These are phyloP conservation scores for Nycticebus coucang DNA, from an alignment of 2,113 vertebrate species.

Conservation along the genomic window DNA sequence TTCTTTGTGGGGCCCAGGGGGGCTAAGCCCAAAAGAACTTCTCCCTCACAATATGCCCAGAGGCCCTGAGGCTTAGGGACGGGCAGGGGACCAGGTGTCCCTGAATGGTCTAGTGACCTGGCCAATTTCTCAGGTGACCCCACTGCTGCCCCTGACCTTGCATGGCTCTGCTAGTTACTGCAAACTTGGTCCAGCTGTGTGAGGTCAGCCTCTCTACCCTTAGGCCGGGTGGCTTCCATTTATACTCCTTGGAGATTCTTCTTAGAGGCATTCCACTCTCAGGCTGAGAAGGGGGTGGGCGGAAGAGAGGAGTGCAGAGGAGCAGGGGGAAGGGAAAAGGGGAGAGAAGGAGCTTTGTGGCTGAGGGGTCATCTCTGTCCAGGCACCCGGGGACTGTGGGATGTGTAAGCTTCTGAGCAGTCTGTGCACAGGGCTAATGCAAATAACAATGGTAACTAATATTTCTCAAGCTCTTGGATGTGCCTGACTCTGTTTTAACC, in stretches of 20 bases:
- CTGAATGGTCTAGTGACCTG: conserved; percentile 67
- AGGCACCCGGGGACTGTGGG: conserved; percentile 23
- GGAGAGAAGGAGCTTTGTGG: conserved; percentile 43
- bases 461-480: not conserved
- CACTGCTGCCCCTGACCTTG: not conserved
- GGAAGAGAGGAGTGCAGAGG: no score
- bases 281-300: not conserved
- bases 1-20: conserved; percentile 64
- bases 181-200: conserved; percentile 50
- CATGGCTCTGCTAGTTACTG: conserved; percentile 46
- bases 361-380: not conserved
- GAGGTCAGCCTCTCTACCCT: conserved; percentile 61
- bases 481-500: not conserved
- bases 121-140: conserved; percentile 28
- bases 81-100: conserved; percentile 69
- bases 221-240: conserved; percentile 58
- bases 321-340: no score
- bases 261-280: conserved; percentile 3
- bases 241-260: conserved; percentile 47
- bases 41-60: conserved; percentile 19
- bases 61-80: conserved; percentile 57
- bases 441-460: not conserved
- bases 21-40: conserved; percentile 56
- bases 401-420: conserved; percentile 28
- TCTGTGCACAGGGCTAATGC: not conserved